Base-by-base conservation (phyloP, 2,797 vertebrate genomes). In the Podarcis lilfordi region DNA sequence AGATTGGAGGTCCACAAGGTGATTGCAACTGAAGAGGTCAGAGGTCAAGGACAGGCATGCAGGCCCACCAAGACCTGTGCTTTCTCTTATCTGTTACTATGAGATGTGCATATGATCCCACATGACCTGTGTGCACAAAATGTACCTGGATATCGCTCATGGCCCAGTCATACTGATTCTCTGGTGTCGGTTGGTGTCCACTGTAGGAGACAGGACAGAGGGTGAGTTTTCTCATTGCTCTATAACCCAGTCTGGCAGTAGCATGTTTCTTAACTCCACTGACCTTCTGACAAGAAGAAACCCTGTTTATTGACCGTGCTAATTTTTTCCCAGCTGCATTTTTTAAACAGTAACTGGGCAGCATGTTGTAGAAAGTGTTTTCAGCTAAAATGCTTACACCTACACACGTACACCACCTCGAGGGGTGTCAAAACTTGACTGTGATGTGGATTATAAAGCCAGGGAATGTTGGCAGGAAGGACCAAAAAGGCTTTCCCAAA, bases 401-500 rank as follows among this genome's bases (percentile, higher is more conserved):
- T 43, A 37, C 25, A 61, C 37, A 35, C 6, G n/a, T 25, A 32
- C 37, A 88, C 40, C 55, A 43, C n/a, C 72, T 88, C 25, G 9
- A 43, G 66, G 37, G 50, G 43, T 87, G 68, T 75, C 27, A 40
- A 50, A 40, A 32, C 4, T 29, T 45, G 37, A 35, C 37, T 81
- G 25, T 85, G 78, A 59, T 75, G 5, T 32, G 40, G 71, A 37
- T 40, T 80, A 68, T 35, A 35, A 85, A 35, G n/a, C 25, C 5
- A 37, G 3, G 71, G 84, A 21, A 66, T 68, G 83, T 85, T 89
- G 88, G 88, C 78, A 68, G n/a, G 19, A n/a, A 75, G 3, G 23
- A 75, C 32, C 9, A 17, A 74, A 10, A 55, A 40, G 74, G 13
- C 43, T 81, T 80, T 80, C 37, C 77, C 59, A 75, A 68, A 85